phyloP scores from a whole-genome alignment of 2,113 vertebrate genomes.

The Theristicus caerulescens region DNA sequence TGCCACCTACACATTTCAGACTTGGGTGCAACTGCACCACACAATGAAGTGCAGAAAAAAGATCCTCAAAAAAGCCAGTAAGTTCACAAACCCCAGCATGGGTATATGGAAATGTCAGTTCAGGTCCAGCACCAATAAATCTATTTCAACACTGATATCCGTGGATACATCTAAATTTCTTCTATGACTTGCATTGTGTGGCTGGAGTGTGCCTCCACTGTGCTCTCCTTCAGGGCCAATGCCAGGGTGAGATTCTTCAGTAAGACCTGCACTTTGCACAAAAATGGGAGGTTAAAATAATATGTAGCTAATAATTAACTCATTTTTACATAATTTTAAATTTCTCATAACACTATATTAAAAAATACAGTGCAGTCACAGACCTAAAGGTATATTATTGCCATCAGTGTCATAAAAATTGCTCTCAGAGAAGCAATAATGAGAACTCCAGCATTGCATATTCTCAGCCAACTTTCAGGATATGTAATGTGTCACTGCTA shows the following conservation, averaged over 20 bases:
- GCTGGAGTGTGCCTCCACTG: not conserved
- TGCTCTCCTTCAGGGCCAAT: not conserved
- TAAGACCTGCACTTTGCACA: not conserved
- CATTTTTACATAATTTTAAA: not conserved
- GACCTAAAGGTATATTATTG: not conserved
- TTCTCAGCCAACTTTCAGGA: not conserved
- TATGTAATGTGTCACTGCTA: not conserved
- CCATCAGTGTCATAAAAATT: not conserved
- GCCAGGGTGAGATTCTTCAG: not conserved
- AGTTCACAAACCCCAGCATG: not conserved
- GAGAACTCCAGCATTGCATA: not conserved
- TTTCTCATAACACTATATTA: not conserved
- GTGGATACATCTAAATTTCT: not conserved
- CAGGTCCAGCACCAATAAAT: not conserved
- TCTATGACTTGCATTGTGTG: not conserved
- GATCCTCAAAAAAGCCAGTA: not conserved
- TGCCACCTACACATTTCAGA: not conserved
- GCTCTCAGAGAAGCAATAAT: not conserved
- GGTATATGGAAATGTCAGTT: not conserved
- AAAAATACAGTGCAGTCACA: not conserved
- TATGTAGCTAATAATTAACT: not conserved
- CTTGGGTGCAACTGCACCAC: not conserved
- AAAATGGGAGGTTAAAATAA: not conserved
- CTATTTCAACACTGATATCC: not conserved
- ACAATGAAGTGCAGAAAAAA: not conserved